These are phyloP conservation scores for Dermolepida albohirtum DNA, from an alignment of 2,888 invertebrate species.

Conservation along the genomic window DNA sequence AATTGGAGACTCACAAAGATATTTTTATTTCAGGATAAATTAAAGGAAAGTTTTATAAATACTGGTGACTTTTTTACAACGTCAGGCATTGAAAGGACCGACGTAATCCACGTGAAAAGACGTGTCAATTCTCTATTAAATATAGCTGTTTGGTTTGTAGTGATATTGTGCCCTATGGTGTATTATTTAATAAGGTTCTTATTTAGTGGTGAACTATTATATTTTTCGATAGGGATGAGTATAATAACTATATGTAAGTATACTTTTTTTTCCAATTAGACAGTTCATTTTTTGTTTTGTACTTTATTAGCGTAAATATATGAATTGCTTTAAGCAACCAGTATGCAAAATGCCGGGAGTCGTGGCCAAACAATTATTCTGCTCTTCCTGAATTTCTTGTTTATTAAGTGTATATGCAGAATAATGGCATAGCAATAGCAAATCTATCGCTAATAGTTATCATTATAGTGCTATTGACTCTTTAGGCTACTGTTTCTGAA, in stretches of 20 bases:
- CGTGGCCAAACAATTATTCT: no score
- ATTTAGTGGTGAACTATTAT: slow-evolving; percentile 78
- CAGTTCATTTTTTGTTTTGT: no score
- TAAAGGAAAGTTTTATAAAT: slow-evolving; percentile 78
- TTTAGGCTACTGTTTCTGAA: no score
- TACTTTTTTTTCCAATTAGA: slow-evolving; percentile 42
- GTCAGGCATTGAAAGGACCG: slow-evolving; percentile 76
- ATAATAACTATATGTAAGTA: slow-evolving; percentile 84
- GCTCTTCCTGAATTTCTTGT: no score
- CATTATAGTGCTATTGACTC: no score
- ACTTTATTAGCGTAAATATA: no score
- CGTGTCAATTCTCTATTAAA: slow-evolving; percentile 78
- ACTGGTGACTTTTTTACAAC: slow-evolving; percentile 84
- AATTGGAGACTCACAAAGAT: background rate
- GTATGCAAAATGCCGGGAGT: no score
- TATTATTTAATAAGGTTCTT: slow-evolving; percentile 76
- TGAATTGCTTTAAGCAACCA: no score
- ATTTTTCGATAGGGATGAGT: slow-evolving; percentile 76
- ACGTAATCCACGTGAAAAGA: slow-evolving; percentile 70
- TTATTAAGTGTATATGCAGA: no score
- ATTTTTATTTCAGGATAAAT: slow-evolving; percentile 70
- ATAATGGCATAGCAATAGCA: no score
- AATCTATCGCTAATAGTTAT: no score
- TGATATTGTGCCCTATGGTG: slow-evolving; percentile 78
- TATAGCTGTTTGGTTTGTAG: slow-evolving; percentile 76